Evolutionary conservation across 2,113 vertebrate species (phyloP).

Genomic region (Scomber japonicus): DNA sequence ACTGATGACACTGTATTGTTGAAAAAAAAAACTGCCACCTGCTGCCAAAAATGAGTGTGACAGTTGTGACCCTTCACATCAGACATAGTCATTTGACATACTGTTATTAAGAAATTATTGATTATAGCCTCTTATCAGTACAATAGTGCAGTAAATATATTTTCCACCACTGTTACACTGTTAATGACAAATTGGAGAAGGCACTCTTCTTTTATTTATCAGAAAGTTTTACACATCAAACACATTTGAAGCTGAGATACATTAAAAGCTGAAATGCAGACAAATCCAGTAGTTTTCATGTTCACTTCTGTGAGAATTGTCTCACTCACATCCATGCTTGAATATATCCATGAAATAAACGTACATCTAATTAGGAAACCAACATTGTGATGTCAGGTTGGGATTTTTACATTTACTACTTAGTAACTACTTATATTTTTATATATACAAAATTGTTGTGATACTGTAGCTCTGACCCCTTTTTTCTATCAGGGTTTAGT

Average conservation of each 20-base stretch:
- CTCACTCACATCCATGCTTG: not conserved
- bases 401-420: not conserved
- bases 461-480: not conserved
- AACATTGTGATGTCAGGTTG: not conserved
- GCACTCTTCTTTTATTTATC: slow-evolving; percentile 9
- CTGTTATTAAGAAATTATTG: too few relatives aligned
- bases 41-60: too few relatives aligned
- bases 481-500: slow-evolving; percentile 32
- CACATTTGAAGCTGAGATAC: not conserved
- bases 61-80: too few relatives aligned
- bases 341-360: not conserved
- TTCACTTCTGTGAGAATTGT: not conserved
- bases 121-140: too few relatives aligned
- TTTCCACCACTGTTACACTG: not conserved
- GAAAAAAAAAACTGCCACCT: too few relatives aligned
- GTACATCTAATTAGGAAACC: not conserved
- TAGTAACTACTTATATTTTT: not conserved
- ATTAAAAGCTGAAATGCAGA: slow-evolving; percentile 28
- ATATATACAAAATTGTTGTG: slow-evolving; percentile 12
- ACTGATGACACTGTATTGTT: too few relatives aligned
- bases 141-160: not conserved
- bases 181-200: not conserved
- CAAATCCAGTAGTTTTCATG: not conserved
- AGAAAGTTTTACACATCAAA: slow-evolving; percentile 23
- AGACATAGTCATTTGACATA: too few relatives aligned